Conservation (phyloP, 1,140 invertebrate genomes). For the Drosophila teissieri region DNA sequence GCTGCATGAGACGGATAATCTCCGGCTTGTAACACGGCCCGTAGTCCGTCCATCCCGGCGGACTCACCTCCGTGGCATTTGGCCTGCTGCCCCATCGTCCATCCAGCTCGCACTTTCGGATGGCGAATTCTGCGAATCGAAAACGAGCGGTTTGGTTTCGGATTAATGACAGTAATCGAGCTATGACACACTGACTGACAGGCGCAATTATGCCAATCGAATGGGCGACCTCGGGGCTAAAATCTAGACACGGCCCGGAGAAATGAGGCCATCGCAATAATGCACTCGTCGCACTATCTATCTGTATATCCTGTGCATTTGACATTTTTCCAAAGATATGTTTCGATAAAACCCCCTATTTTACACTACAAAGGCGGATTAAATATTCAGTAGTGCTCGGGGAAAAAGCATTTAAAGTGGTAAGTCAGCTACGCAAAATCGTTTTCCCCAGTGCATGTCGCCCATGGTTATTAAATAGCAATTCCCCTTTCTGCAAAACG, state of each 20-base stretch:
- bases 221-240: constrained; percentile 12
- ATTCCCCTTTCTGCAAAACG: background rate
- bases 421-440: too few species aligned
- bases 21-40: constrained; percentile 92
- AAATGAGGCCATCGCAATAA: constrained; percentile 40
- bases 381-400: too few species aligned
- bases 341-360: background rate
- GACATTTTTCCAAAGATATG: background rate
- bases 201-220: constrained; percentile 41
- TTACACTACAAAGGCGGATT: too few species aligned
- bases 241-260: constrained; percentile 5
- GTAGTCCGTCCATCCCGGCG: constrained; percentile 94
- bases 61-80: constrained; percentile 64
- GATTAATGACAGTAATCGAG: constrained; percentile 19
- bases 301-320: background rate
- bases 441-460: background rate
- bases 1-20: constrained; percentile 87
- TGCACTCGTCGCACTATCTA: constrained; percentile 6
- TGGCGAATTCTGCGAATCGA: constrained; percentile 88
- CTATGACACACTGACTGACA: constrained; percentile 33
- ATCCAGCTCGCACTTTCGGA: constrained; percentile 89
- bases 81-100: constrained; percentile 90
- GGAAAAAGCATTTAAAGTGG: too few species aligned
- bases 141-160: background rate
- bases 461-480: constrained; percentile 21